Percentiles rank a stretch among this genome's conserved stretches.
phyloP scores from a whole-genome alignment of 1,140 invertebrate species.

The Apis cerana region DNA sequence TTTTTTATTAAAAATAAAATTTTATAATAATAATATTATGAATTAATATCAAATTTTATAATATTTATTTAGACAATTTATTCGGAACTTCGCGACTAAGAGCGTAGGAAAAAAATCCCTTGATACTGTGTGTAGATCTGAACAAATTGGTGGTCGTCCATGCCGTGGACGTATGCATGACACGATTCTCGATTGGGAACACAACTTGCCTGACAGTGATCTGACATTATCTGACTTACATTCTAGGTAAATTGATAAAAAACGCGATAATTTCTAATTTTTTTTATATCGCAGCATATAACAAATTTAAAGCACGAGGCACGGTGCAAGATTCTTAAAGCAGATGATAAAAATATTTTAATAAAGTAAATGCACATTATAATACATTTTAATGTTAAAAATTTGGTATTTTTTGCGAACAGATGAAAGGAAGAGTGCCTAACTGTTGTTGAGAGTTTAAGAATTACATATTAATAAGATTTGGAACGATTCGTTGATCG shows the following conservation, averaged over 20 bases:
- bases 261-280: no score
- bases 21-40: not conserved
- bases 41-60: conserved; percentile 14
- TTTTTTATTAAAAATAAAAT: conserved; percentile 36
- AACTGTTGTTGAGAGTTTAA: conserved; percentile 18
- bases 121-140: conserved; percentile 87
- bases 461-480: conserved; percentile 21
- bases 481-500: conserved; percentile 19
- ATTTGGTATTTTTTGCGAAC: conserved; percentile 31
- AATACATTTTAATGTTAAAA: conserved; percentile 17
- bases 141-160: conserved; percentile 84
- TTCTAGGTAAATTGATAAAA: conserved; percentile 86
- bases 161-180: conserved; percentile 95
- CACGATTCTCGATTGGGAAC: conserved; percentile 99
- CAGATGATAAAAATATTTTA: not conserved
- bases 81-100: conserved; percentile 88
- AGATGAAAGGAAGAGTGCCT: conserved; percentile 31
- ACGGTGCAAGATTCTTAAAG: not conserved
- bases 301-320: not conserved
- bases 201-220: conserved; percentile 95
- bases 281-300: not conserved
- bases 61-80: conserved; percentile 87
- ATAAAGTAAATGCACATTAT: not conserved
- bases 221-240: conserved; percentile 92
- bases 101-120: conserved; percentile 96